Evolutionary conservation across 2,888 invertebrate species (phyloP).

Genomic region (Phrixothrix hirtus): DNA sequence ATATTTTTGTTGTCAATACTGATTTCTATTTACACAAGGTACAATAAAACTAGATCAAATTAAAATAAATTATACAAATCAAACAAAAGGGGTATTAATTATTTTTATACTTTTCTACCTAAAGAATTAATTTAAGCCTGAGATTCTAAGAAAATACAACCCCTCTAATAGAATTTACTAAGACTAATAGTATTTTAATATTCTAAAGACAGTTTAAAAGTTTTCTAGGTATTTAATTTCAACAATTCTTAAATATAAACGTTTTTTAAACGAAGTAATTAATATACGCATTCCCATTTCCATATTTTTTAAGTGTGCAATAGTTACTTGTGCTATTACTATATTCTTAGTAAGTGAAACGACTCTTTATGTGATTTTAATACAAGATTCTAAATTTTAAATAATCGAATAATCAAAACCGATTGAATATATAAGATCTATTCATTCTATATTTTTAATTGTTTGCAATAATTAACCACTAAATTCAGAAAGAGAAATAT

Average conservation of each 20-base stretch:
- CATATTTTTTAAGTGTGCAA: constrained; percentile 8
- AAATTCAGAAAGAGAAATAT: constrained; percentile 22
- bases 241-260: constrained; percentile 15
- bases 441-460: no score
- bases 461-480: constrained; percentile 3
- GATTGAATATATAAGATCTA: constrained; percentile 10
- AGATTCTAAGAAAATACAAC: constrained; percentile 12
- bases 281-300: constrained; percentile 24
- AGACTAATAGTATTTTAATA: constrained; percentile 4
- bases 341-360: background rate
- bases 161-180: constrained; percentile 6
- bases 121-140: constrained; percentile 12
- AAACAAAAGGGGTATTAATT: no score
- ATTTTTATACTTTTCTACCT: no score
- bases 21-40: no score
- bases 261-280: constrained; percentile 11
- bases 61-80: no score
- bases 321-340: constrained; percentile 14
- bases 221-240: constrained; percentile 5
- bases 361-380: no score
- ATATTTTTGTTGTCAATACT: no score
- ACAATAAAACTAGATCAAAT: no score
- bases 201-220: constrained; percentile 5
- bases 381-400: background rate
- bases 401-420: background rate